Base-by-base conservation (phyloP, 2,888 invertebrate species). In the Falcaria lacertinaria region DNA sequence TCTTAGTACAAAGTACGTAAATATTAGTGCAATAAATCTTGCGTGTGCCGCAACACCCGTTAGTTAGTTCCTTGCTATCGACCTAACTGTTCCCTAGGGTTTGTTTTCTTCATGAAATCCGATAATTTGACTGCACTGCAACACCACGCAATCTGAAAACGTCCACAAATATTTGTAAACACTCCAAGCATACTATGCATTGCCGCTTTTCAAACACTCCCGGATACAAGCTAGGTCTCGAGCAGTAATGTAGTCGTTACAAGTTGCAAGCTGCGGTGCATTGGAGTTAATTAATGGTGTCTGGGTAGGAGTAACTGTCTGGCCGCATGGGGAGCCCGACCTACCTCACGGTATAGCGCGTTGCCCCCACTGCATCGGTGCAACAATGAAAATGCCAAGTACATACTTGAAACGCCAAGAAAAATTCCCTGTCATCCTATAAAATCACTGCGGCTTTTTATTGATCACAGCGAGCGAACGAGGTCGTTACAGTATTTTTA, bases 311-410 rank as follows among this genome's bases (percentile, higher is more conserved):
- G 67, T 43, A 48, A 46, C 59, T 57, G 80, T 78, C 80, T 77
- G 71, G 80, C 59, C 72, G 64, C 60, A 64, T 56, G 60, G 61
- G 64, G 58, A 60, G 62, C 69, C 63, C 72, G 83, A 87, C 87
- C 87, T 88, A 81, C 87, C 85, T 80, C 75, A 88, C 80, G 65
- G 57, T 59, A 60, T 52, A 56, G 69, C 60, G 63, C 64, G 62
- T 80, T 86, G 71, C 65, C 69, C 73, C 63, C 54, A 15, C 39
- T 34, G 37, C 39, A 33, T 19, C 47, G 22, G 15, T 15, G 34
- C 51, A 53, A 57, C 52, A 54, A 54, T 43, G 43, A 48, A 50
- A n/a, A 25, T 8, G 6, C 6, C 25, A 25, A 25, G 8, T 25
- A 25, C 8, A 8, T 25, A 25, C 8, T 25, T 1, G 25, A 25